Percentiles rank a stretch among this genome's conserved stretches.
Conservation (phyloP, 2,888 invertebrate species). For the Drosophila borborema region DNA sequence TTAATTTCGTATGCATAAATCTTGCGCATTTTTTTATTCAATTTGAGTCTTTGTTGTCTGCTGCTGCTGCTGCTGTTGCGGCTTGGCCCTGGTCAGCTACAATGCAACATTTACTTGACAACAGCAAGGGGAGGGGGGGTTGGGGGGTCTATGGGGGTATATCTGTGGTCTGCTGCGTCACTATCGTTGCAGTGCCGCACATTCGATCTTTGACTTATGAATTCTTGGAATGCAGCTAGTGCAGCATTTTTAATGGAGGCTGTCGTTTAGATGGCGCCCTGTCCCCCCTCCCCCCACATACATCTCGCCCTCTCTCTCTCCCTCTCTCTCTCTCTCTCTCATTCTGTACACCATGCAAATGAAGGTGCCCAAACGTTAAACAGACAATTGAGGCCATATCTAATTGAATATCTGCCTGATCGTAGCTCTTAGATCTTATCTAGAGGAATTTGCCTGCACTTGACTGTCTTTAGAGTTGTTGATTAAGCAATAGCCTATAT, state of each 20-base stretch:
- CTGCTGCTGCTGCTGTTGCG: slow-evolving; percentile 35
- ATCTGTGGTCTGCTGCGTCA: slow-evolving; percentile 28
- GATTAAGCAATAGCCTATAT: not conserved
- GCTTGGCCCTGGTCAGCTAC: slow-evolving; percentile 58
- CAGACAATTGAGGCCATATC: slow-evolving; percentile 65
- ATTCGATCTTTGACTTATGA: slow-evolving; percentile 79
- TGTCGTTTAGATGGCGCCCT: slow-evolving; percentile 34
- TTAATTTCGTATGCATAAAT: slow-evolving; percentile 77
- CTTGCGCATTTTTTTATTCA: slow-evolving; percentile 73
- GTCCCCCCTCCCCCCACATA: not conserved
- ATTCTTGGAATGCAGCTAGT: slow-evolving; percentile 79
- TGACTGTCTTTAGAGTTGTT: not conserved
- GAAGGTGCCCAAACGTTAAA: slow-evolving; percentile 27
- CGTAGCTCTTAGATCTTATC: slow-evolving; percentile 20
- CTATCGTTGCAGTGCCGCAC: slow-evolving; percentile 63
- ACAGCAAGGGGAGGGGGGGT: not conserved
- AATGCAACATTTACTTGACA: slow-evolving; percentile 45
- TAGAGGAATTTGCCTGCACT: slow-evolving; percentile 1
- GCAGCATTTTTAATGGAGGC: slow-evolving; percentile 69
- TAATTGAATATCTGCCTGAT: slow-evolving; percentile 63
- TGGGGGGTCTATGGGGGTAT: not conserved
- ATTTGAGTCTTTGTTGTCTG: slow-evolving; percentile 77
- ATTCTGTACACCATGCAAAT: slow-evolving; percentile 11
- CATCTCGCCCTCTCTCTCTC: not conserved
- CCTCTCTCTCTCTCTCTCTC: no score